Conservation (phyloP, 1,140 invertebrate species). For the Drosophila seguyi region DNA sequence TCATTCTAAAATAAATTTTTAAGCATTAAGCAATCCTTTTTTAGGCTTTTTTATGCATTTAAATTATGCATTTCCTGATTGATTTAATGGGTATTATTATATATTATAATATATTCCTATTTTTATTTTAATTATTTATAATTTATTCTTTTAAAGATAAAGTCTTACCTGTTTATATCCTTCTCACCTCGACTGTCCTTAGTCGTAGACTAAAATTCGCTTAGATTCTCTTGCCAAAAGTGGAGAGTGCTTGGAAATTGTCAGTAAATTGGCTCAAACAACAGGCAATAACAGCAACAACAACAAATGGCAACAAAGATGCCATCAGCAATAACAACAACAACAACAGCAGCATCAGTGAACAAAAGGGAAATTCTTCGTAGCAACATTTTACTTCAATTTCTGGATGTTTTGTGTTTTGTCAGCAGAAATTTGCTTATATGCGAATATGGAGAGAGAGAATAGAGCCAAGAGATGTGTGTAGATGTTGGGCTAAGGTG, state of each 20-base stretch:
- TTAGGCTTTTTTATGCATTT: no score
- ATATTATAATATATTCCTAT: no score
- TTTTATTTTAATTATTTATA: neutral
- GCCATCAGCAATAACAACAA: conserved; percentile 46
- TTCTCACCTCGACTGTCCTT: neutral
- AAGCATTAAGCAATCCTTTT: no score
- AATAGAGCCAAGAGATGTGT: conserved; percentile 22
- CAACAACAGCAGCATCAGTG: no score
- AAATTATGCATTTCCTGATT: neutral
- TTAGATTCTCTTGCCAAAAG: conserved; percentile 63
- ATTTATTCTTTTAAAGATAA: neutral
- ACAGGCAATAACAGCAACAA: conserved; percentile 50
- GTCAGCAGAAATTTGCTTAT: conserved; percentile 81
- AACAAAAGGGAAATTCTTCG: conserved; percentile 64
- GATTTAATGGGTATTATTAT: neutral
- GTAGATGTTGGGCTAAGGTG: conserved; percentile 55
- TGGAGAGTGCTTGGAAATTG: conserved; percentile 71
- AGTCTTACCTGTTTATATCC: neutral
- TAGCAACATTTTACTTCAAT: conserved; percentile 80
- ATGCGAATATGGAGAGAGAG: conserved; percentile 7
- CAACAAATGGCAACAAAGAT: conserved; percentile 48
- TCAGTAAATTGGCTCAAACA: conserved; percentile 80
- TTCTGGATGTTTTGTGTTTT: conserved; percentile 75
- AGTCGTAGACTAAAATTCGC: conserved; percentile 40
- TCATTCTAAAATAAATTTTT: no score